Conservation (phyloP, 2,113 vertebrate species). For the Osmerus eperlanus region DNA sequence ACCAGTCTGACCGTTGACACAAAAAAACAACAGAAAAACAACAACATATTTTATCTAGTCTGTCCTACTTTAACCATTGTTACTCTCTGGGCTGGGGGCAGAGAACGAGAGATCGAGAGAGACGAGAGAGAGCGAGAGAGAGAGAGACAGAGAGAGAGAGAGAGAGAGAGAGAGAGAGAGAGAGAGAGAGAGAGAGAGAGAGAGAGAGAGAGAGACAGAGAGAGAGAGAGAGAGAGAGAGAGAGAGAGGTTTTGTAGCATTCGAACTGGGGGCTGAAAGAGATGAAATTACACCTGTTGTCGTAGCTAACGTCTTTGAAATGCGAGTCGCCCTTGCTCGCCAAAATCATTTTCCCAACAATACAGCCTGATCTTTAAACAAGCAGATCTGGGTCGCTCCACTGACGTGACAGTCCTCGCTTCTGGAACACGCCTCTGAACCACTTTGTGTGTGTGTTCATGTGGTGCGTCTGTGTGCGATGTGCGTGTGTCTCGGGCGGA, state of each 20-base stretch:
- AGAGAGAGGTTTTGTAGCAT: slow-evolving; percentile 20
- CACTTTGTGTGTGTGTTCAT: slow-evolving; percentile 7
- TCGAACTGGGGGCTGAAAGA: slow-evolving; percentile 64
- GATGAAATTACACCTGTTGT: slow-evolving; percentile 93
- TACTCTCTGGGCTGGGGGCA: slow-evolving; percentile 76
- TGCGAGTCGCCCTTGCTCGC: slow-evolving; percentile 72
- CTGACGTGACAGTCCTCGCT: slow-evolving; percentile 33
- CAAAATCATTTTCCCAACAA: slow-evolving; percentile 85
- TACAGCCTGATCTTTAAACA: slow-evolving; percentile 79
- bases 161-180: neutral
- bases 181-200: neutral
- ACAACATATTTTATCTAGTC: slow-evolving; percentile 62
- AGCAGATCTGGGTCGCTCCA: slow-evolving; percentile 69
- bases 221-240: slow-evolving; percentile 17
- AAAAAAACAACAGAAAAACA: slow-evolving; percentile 53
- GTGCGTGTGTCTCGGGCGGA: neutral
- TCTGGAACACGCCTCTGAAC: slow-evolving; percentile 29
- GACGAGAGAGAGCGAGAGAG: no score
- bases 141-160: slow-evolving; percentile 9
- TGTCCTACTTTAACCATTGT: slow-evolving; percentile 76
- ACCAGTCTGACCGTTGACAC: slow-evolving; percentile 49
- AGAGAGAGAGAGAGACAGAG: slow-evolving; percentile 2
- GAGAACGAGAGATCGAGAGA: slow-evolving; percentile 57
- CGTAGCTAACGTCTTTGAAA: slow-evolving; percentile 87
- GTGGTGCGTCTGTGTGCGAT: slow-evolving; percentile 4